A percentile compares a stretch with the other conserved stretches of the same genome.
Conservation (phyloP, 2,797 vertebrate species). For the Diglossa cyanea region DNA sequence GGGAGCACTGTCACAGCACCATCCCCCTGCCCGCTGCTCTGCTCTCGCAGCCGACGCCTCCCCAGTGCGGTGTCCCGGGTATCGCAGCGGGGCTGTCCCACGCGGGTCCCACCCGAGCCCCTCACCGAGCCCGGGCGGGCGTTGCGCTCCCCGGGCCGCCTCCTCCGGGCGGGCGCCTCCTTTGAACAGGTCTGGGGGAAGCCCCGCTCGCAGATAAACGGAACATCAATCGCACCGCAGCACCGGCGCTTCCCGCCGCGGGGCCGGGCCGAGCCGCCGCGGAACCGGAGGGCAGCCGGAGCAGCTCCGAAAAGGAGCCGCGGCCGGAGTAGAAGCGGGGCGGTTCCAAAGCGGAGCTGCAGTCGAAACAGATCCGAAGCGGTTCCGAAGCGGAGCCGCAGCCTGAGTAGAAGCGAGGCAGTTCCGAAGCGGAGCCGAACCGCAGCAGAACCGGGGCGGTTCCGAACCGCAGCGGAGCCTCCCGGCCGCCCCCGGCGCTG, state of each 20-base stretch:
- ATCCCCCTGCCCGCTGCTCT: rapidly evolving
- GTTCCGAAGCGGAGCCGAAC: neutral
- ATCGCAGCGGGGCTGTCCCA: too few species aligned
- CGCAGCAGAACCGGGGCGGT: too few species aligned
- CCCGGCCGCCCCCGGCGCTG: neutral
- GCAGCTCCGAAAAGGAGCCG: too few species aligned
- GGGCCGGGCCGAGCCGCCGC: neutral
- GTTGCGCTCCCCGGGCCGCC: neutral
- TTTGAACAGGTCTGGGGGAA: neutral
- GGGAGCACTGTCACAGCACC: rapidly evolving
- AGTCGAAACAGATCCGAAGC: neutral
- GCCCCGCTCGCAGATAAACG: neutral
- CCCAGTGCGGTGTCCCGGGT: too few species aligned
- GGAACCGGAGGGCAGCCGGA: neutral
- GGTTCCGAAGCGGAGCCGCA: neutral
- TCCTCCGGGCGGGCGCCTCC: neutral
- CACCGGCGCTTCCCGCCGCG: neutral
- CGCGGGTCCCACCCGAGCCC: too few species aligned
- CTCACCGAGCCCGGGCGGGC: rapidly evolving
- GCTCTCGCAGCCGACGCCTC: neutral
- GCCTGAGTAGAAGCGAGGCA: too few species aligned
- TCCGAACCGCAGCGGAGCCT: neutral
- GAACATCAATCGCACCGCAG: neutral
- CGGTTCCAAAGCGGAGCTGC: neutral
- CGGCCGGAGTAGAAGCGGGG: neutral